Evolutionary conservation across 2,888 invertebrate species (phyloP), one percentile per base, ranked within the genome.

Genomic region (Dinocampus coccinellae): DNA sequence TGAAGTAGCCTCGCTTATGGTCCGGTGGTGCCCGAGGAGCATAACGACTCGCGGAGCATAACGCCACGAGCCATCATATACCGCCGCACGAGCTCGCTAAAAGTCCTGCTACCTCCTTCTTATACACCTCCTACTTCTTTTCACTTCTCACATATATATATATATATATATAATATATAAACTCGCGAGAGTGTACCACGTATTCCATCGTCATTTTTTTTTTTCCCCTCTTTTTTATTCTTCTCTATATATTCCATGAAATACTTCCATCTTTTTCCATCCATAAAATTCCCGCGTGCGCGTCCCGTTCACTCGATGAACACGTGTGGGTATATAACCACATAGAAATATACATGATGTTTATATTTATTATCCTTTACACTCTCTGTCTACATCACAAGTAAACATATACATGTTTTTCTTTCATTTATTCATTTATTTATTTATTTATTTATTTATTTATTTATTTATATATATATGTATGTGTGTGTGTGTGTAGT

Each of bases 31-130:
- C 85, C 79, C 85, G 83, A 84, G 84, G 82, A 85, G 85, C 85
- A 85, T 85, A 85, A 85, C 85, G 83, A 83, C 80, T 83, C 84
- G 84, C 85, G 83, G 84, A 85, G 84, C 85, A 86, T 85, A 85
- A 86, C 85, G 85, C 85, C 85, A 86, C 85, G 85, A 86, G 85
- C 85, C 85, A 85, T 85, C 85, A 83, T 85, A 85, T 85, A 77
- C 78, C 76, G 53, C 72, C 68, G 77, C 76, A 77, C 78, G 74
- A 69, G 75, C 75, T 74, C 72, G 52, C 71, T 57, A 63, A 72
- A 16, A 47, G 47, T 47, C 16, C 20, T 47, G 20, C 47, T 47
- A 47, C 72, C 58, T 75, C 68, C 69, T 65, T 68, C 70, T 52
- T 20, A n/a, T 33, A 65, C 65, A 53, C 65, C n/a, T 20, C 36